Percentiles rank a stretch among this genome's conserved stretches.
Evolutionary conservation across 2,797 vertebrate genomes (phyloP).

Genomic region (Sciurus carolinensis): DNA sequence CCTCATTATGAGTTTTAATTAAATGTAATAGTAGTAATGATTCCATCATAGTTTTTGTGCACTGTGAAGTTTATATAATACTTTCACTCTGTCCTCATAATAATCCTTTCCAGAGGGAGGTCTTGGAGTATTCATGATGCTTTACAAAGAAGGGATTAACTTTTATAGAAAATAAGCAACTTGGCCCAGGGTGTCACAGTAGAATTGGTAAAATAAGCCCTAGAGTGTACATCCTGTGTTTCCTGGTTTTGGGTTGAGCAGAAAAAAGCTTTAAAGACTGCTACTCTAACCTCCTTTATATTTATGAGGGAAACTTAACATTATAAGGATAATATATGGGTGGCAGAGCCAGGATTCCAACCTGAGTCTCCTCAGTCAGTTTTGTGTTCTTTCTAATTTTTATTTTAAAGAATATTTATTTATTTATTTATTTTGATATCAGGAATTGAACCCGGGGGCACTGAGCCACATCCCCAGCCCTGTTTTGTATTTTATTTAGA

Average conservation of each 20-base stretch:
- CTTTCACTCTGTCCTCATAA: slow-evolving; percentile 39
- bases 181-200: neutral
- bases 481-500: too few species aligned
- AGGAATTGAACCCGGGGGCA: too few species aligned
- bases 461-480: too few species aligned
- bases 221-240: neutral
- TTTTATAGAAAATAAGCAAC: slow-evolving; percentile 34
- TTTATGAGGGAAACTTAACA: slow-evolving; percentile 18
- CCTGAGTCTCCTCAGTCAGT: neutral
- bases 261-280: neutral
- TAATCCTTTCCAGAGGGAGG: slow-evolving; percentile 25
- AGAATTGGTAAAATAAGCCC: slow-evolving; percentile 39
- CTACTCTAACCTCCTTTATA: neutral
- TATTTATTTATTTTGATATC: too few species aligned
- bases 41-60: slow-evolving; percentile 33
- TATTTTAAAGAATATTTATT: too few species aligned
- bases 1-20: neutral
- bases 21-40: slow-evolving; percentile 55
- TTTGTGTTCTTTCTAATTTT: neutral
- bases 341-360: neutral
- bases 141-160: slow-evolving; percentile 55
- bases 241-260: slow-evolving; percentile 21
- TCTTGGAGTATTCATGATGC: neutral
- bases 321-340: slow-evolving; percentile 35
- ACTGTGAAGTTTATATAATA: slow-evolving; percentile 39